Evolutionary conservation across 2,797 vertebrate genomes (phyloP).

Genomic region (Centropyge bicolor): DNA sequence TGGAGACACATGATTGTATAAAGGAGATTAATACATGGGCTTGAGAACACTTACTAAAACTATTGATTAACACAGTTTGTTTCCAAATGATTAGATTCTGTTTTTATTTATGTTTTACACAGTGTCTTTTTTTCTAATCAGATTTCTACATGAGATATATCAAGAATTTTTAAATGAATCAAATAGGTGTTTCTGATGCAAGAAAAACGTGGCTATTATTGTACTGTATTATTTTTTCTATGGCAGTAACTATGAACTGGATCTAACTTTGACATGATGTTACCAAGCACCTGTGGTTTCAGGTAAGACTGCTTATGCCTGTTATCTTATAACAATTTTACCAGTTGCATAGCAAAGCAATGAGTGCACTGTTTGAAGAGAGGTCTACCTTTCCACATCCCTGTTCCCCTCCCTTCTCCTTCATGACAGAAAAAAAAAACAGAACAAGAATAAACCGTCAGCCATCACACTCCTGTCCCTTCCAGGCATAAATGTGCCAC

Average conservation of each 20-base stretch:
- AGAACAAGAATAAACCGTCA: slow-evolving; percentile 27
- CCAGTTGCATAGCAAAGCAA: neutral
- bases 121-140: too few relatives aligned
- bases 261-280: neutral
- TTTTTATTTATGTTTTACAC: too few relatives aligned
- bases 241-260: neutral
- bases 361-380: neutral
- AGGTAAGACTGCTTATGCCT: neutral
- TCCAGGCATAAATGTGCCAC: slow-evolving; percentile 44
- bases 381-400: neutral
- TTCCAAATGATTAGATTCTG: too few relatives aligned
- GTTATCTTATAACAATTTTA: neutral
- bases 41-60: too few relatives aligned
- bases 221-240: neutral
- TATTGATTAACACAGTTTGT: too few relatives aligned
- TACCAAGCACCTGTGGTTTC: neutral
- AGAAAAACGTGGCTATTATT: too few relatives aligned
- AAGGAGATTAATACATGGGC: too few relatives aligned
- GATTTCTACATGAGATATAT: neutral
- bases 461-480: slow-evolving; percentile 52
- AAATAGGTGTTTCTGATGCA: neutral
- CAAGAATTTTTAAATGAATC: neutral
- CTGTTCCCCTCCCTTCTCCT: neutral
- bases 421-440: slow-evolving; percentile 17
- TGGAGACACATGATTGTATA: too few relatives aligned